Conservation (phyloP, 2,888 invertebrate species). For the Electrophaes corylata region DNA sequence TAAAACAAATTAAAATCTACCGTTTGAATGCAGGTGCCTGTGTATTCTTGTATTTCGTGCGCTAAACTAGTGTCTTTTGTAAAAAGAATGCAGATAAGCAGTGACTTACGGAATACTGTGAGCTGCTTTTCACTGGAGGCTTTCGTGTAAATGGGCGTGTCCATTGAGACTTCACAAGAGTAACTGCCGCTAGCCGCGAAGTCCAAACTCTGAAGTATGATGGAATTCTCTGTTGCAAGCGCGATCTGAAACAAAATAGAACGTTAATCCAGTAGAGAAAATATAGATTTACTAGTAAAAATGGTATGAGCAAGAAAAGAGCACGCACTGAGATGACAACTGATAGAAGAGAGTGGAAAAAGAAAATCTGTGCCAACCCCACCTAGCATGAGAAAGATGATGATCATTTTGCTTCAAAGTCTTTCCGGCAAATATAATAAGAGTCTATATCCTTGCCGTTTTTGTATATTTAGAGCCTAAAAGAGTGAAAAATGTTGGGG, state of each 20-base stretch:
- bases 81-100: constrained; percentile 10
- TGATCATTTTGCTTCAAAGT: no score
- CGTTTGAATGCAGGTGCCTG: not conserved
- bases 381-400: no score
- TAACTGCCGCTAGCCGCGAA: constrained; percentile 89
- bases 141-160: constrained; percentile 90
- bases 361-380: no score
- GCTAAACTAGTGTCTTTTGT: not conserved
- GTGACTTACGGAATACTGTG: constrained; percentile 88
- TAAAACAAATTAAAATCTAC: no score
- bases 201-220: constrained; percentile 88
- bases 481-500: no score
- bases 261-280: not conserved
- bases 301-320: no score
- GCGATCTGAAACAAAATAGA: constrained; percentile 82
- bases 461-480: no score
- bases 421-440: no score
- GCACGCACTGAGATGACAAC: no score
- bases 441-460: no score
- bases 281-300: not conserved
- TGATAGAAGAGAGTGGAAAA: not conserved
- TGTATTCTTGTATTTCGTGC: not conserved
- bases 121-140: constrained; percentile 87
- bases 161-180: constrained; percentile 89
- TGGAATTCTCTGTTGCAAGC: constrained; percentile 87